Base-by-base conservation (phyloP, 2,113 vertebrate species). In the Alaudala cheleensis region DNA sequence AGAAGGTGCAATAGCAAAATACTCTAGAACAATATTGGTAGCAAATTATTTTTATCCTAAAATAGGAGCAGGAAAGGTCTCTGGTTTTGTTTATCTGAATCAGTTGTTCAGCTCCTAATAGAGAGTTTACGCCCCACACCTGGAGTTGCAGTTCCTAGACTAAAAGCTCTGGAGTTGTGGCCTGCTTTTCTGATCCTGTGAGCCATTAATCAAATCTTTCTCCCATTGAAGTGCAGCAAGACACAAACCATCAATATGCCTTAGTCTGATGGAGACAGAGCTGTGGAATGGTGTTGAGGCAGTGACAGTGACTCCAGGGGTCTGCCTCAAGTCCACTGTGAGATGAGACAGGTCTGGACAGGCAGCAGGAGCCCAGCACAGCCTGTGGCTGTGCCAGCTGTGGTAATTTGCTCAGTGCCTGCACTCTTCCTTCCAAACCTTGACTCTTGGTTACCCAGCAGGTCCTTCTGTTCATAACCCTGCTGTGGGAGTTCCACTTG, bases 231-330 rank as follows among this genome's bases (percentile, higher is more conserved):
- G 60, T 42, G 21, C 11, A 2, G 23, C n/a, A 31, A 14, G 54
- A 28, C 11, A 4, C 14, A 0, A 7, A 5, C 9, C 2, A 24
- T n/a, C 1, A 5, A 2, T 5, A 0, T 51, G 14, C 31, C 54
- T 66, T n/a, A 13, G 40, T n/a, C 3, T 51, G 44, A 25, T 12
- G 56, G 33, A 62, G 69, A 57, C 51, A 11, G 44, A 85, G 50
- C 47, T 9, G 0, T 66, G 67, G 62, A 54, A 8, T 22, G 42
- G 50, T 47, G 42, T 42, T 1, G 2, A 62, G 45, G 58, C 73
- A 56, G 90, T 81, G 90, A 44, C 70, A 56, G 64, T 44, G 81
- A 72, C 40, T 19, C 24, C 34, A 10, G 0, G 0, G 28, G 6
- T 73, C 26, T 72, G 31, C 12, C 78, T 78, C 2, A 24, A 14